Conservation (phyloP, 2,888 invertebrate genomes). For the Agrochola circellaris region DNA sequence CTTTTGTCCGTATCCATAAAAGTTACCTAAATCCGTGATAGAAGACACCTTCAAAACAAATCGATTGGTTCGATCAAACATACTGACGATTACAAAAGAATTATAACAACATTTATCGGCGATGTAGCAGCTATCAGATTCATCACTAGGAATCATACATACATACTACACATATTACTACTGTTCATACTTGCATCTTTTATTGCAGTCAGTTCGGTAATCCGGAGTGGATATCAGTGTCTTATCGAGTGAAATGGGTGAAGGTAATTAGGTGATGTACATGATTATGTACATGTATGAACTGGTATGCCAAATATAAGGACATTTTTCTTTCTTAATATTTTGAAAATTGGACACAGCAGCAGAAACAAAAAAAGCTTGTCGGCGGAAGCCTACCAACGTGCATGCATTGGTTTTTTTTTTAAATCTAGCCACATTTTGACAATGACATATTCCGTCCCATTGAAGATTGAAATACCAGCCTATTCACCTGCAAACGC, state of each 20-base stretch:
- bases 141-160: neutral
- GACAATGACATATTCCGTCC: too few relatives aligned
- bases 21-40: neutral
- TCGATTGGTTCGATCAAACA: neutral
- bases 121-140: conserved; percentile 13
- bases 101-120: conserved; percentile 6
- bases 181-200: conserved; percentile 33
- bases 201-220: conserved; percentile 32
- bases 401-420: too few relatives aligned
- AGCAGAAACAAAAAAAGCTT: too few relatives aligned
- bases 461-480: too few relatives aligned
- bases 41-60: conserved; percentile 33
- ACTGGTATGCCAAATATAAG: neutral
- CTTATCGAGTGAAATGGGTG: conserved; percentile 24
- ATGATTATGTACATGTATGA: neutral
- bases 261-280: conserved; percentile 3
- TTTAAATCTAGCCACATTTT: too few relatives aligned
- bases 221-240: conserved; percentile 15
- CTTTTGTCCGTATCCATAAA: neutral
- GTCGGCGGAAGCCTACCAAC: too few relatives aligned
- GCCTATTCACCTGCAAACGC: too few relatives aligned
- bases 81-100: conserved; percentile 23
- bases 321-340: neutral
- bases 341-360: neutral
- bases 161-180: too few relatives aligned